phyloP scores from a whole-genome alignment of 2,113 vertebrate species.

The Trichechus manatus region DNA sequence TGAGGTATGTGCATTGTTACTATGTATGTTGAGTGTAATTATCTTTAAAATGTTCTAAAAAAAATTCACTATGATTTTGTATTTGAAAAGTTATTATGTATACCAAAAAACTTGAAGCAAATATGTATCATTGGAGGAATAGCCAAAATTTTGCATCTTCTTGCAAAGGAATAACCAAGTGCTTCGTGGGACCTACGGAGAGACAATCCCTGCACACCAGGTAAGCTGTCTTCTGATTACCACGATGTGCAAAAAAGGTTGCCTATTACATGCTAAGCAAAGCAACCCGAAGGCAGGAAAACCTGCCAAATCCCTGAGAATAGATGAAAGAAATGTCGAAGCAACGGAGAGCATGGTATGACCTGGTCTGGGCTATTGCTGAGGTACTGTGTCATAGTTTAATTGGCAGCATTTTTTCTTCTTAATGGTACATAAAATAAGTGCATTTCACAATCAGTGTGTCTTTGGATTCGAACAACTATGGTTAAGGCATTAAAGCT shows the following conservation, averaged over 20 bases:
- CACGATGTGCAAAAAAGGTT: background rate
- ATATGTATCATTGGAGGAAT: background rate
- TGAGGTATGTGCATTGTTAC: background rate
- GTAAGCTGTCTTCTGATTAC: background rate
- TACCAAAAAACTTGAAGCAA: conserved; percentile 11
- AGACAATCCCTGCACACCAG: background rate
- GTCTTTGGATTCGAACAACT: conserved; percentile 30
- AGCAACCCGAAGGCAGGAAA: background rate
- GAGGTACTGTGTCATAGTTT: background rate
- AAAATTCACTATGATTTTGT: conserved; percentile 13
- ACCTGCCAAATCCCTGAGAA: background rate
- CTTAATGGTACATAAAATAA: conserved; percentile 1
- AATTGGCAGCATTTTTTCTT: background rate
- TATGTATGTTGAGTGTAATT: background rate
- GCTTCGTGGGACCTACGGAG: background rate
- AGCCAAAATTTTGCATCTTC: background rate
- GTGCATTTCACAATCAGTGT: background rate
- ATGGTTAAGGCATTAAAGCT: background rate
- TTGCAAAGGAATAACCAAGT: background rate
- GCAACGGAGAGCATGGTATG: background rate
- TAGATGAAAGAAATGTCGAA: background rate
- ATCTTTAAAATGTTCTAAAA: conserved; percentile 25
- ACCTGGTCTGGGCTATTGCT: background rate
- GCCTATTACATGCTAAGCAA: background rate
- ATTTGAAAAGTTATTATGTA: background rate